Evolutionary conservation across 2,113 vertebrate genomes (phyloP).

Genomic region (Thymallus thymallus): DNA sequence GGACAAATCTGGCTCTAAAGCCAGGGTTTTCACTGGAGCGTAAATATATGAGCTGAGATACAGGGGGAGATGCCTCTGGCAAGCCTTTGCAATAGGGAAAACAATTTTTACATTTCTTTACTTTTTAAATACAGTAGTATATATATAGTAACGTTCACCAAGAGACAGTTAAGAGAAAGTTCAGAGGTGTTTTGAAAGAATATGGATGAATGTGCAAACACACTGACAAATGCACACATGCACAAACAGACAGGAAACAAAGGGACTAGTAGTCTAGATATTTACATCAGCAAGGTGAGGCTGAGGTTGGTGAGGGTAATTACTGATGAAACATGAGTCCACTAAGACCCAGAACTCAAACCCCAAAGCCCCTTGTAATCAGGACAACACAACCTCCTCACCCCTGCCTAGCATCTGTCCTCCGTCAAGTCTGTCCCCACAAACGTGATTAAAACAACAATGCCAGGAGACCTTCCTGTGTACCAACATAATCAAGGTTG

Average conservation of each 20-base stretch:
- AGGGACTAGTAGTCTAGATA: constrained; percentile 12
- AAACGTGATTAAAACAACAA: constrained; percentile 71
- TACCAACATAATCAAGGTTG: constrained; percentile 21
- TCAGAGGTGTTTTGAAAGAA: too few relatives aligned
- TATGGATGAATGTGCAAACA: not conserved
- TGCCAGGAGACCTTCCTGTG: constrained; percentile 63
- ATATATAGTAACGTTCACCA: too few relatives aligned
- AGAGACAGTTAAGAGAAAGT: too few relatives aligned
- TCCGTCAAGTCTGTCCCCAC: constrained; percentile 55
- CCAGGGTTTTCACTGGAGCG: not conserved
- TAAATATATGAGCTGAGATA: constrained; percentile 10
- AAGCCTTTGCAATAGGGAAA: not conserved
- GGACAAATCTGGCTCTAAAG: not conserved
- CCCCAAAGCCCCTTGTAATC: constrained; percentile 53
- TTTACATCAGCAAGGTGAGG: constrained; percentile 50
- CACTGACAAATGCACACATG: not conserved
- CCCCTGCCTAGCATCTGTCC: constrained; percentile 64
- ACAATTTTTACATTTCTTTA: not conserved
- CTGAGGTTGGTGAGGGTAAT: constrained; percentile 42
- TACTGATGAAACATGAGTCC: constrained; percentile 15
- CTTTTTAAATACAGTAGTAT: not conserved
- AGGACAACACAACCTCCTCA: constrained; percentile 66
- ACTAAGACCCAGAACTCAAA: constrained; percentile 1
- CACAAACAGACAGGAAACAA: not conserved
- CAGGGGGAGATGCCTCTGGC: not conserved